phyloP scores from a whole-genome alignment of 1,140 invertebrate genomes.

The Heterodera carotae region DNA sequence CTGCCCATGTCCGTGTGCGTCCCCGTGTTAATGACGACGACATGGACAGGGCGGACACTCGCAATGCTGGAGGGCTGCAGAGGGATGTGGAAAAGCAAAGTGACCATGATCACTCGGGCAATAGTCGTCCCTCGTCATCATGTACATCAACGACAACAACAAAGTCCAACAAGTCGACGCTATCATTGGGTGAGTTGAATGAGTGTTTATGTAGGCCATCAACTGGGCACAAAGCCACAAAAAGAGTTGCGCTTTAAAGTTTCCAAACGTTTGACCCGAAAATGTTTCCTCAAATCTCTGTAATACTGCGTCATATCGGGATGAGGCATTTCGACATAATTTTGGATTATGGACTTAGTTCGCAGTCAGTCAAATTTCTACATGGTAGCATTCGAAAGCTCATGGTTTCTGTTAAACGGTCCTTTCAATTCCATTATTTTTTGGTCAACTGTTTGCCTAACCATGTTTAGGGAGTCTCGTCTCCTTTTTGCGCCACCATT shows the following conservation, averaged over 20 bases:
- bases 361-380: no score
- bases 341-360: no score
- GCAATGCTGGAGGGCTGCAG: background rate
- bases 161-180: constrained; percentile 6
- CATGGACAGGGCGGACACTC: background rate
- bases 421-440: no score
- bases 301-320: no score
- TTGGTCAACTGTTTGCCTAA: no score
- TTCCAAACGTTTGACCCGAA: no score
- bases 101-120: constrained; percentile 10
- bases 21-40: background rate
- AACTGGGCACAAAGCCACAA: background rate
- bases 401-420: no score
- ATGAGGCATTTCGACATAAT: no score
- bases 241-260: no score
- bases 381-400: no score
- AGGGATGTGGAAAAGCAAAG: background rate
- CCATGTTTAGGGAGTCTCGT: background rate
- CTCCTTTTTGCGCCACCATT: background rate
- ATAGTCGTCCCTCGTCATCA: constrained; percentile 24
- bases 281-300: no score
- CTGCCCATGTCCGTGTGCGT: constrained; percentile 27
- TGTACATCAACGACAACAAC: background rate
- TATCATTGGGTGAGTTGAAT: background rate
- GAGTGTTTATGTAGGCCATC: background rate